A percentile compares a stretch with the other conserved stretches of the same genome.
Evolutionary conservation across 1,140 invertebrate genomes (phyloP).

Genomic region (Drosophila teissieri): DNA sequence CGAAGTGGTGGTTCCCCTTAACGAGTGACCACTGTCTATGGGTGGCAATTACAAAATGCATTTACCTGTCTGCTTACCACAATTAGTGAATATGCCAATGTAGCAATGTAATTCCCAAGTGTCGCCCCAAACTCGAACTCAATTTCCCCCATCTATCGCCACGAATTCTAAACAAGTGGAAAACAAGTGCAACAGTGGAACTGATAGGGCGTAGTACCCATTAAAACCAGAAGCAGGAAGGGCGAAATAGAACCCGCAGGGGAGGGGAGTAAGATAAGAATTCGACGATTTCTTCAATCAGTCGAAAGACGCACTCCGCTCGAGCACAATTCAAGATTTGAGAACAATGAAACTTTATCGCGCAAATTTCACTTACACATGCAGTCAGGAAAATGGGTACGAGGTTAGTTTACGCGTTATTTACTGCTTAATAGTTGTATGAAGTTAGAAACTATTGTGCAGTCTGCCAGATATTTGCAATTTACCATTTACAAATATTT

Average conservation of each 20-base stretch:
- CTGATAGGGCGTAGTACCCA: constrained; percentile 16
- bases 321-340: constrained; percentile 21
- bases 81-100: constrained; percentile 33
- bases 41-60: constrained; percentile 25
- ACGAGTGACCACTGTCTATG: neutral
- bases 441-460: too few relatives aligned
- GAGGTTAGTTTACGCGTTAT: neutral
- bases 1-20: neutral
- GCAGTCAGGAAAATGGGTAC: neutral
- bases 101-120: constrained; percentile 17
- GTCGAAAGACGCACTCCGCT: constrained; percentile 21
- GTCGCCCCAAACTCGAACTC: constrained; percentile 11
- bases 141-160: constrained; percentile 14
- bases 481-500: too few relatives aligned
- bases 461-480: too few relatives aligned
- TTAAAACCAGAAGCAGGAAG: constrained; percentile 23
- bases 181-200: constrained; percentile 12
- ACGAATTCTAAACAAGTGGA: neutral
- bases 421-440: neutral
- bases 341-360: constrained; percentile 63
- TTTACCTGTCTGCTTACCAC: constrained; percentile 32
- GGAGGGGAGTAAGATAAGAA: constrained; percentile 22
- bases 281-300: constrained; percentile 54
- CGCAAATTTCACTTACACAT: constrained; percentile 19
- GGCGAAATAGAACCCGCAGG: constrained; percentile 8